Base-by-base conservation (phyloP, 2,113 vertebrate genomes). In the Nibea coibor region DNA sequence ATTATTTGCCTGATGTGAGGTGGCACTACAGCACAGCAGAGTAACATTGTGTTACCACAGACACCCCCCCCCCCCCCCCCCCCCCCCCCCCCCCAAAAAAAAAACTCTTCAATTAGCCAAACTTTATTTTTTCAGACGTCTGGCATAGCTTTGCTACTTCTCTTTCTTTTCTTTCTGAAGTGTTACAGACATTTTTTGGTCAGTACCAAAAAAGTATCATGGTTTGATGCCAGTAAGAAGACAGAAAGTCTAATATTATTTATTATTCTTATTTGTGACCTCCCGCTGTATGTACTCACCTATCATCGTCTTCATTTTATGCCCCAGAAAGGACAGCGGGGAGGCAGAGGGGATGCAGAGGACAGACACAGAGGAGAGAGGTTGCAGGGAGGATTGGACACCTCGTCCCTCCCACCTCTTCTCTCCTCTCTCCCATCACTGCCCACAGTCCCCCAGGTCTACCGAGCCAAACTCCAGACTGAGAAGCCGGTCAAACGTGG, bases 391-490 rank as follows among this genome's bases (percentile, higher is more conserved):
- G 31, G 50, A 43, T 11, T 1, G 0, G 75, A 65, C 2, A 1
- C 16, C 3, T 57, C 48, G 15, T 58, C 50, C 35, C 31, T 47
- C 22, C 45, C 65, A 19, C 20, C 51, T 28, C 20, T 19, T 48
- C 19, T n/a, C 19, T 78, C 35, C 26, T 70, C 14, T 39, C 26
- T 24, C 43, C 47, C 50, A 12, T 59, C 61, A 5, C 10, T n/a
- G 12, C 0, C 75, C 4, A 26, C 26, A 3, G 10, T 66, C 50
- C 43, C 39, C 1, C 72, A 57, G 45, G 56, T 42, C 24, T 89
- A 71, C 77, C 26, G 87, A 57, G 77, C 45, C 72, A 78, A 12
- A 22, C 81, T 90, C 35, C 53, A 64, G 69, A 54, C 43, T 0
- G 65, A 53, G 31, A 71, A 20, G 62, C 39, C 58, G 0, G 28